phyloP scores from a whole-genome alignment of 2,888 invertebrate species.

The Apamea epomidion region DNA sequence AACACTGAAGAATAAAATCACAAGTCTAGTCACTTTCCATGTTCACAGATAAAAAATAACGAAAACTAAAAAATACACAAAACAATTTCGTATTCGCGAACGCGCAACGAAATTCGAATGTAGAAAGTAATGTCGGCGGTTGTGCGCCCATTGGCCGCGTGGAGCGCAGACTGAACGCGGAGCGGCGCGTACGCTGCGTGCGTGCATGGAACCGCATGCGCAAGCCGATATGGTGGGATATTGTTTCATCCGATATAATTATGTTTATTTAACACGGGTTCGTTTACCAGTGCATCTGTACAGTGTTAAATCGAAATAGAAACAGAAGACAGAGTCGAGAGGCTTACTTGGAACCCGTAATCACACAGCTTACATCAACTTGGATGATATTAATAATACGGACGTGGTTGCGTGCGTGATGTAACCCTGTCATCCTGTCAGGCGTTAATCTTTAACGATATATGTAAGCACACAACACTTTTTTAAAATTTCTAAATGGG shows the following conservation, averaged over 20 bases:
- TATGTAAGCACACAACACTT: background rate
- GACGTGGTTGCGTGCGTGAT: background rate
- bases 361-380: slow-evolving; percentile 28
- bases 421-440: slow-evolving; percentile 4
- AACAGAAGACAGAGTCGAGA: slow-evolving; percentile 64
- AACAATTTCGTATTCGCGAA: slow-evolving; percentile 61
- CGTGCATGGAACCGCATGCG: slow-evolving; percentile 69
- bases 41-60: slow-evolving; percentile 62
- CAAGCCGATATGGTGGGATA: slow-evolving; percentile 75
- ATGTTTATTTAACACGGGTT: slow-evolving; percentile 71
- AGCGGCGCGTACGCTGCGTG: slow-evolving; percentile 73
- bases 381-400: slow-evolving; percentile 30
- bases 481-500: too few relatives aligned
- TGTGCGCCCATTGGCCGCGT: slow-evolving; percentile 80
- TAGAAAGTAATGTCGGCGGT: slow-evolving; percentile 64
- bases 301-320: slow-evolving; percentile 72
- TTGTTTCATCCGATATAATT: slow-evolving; percentile 72
- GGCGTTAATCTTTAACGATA: slow-evolving; percentile 4
- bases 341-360: slow-evolving; percentile 54
- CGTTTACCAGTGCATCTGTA: slow-evolving; percentile 75
- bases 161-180: slow-evolving; percentile 76
- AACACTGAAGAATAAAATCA: slow-evolving; percentile 60
- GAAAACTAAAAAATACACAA: slow-evolving; percentile 41
- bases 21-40: slow-evolving; percentile 63
- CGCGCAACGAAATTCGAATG: slow-evolving; percentile 72